Evolutionary conservation across 2,113 vertebrate genomes (phyloP), one percentile per base, ranked within the genome.

Genomic region (Scophthalmus maximus): DNA sequence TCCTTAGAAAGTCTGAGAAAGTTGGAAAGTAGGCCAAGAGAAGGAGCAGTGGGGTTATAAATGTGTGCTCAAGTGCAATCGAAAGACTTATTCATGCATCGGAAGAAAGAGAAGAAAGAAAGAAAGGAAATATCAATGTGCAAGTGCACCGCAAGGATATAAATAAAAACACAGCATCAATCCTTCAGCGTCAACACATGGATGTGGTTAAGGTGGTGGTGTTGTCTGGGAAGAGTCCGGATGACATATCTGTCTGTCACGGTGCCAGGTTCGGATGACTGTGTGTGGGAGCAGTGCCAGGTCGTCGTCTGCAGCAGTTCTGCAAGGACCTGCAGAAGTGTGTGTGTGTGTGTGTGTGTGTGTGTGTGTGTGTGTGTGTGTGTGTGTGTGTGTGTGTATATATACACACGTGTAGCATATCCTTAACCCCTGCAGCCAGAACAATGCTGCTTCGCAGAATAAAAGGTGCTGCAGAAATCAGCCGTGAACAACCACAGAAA

Each of bases 201-300:
- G 87, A 83, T 64, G 70, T 68, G 34, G 59, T 91, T 86, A 72
- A 46, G 58, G 60, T 53, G 42, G 17, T 51, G 50, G 65, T 30
- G n/a, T 50, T 22, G 49, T 77, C 79, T 83, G 77, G 36, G 65
- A 70, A 76, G 71, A 88, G 75, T 84, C 34, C 55, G 55, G 69
- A 73, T 90, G 88, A 92, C 84, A 79, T 81, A 84, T 82, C 71
- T 57, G 65, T 85, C 89, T 87, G 83, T 90, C 79, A 52, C 59
- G 0, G 56, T 12, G 73, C 65, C 88, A 87, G 87, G 66, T 80
- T 46, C 53, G 63, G 79, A 63, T 52, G 78, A 81, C 66, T 61
- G 18, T 44, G 50, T 14, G 25, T 58, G 55, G 82, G 73, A 78
- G 18, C 29, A 0, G 17, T 51, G 77, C 82, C 73, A 83, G 65